Base-by-base conservation (phyloP, 2,888 invertebrate genomes). In the Lasioglossum leucozonium region DNA sequence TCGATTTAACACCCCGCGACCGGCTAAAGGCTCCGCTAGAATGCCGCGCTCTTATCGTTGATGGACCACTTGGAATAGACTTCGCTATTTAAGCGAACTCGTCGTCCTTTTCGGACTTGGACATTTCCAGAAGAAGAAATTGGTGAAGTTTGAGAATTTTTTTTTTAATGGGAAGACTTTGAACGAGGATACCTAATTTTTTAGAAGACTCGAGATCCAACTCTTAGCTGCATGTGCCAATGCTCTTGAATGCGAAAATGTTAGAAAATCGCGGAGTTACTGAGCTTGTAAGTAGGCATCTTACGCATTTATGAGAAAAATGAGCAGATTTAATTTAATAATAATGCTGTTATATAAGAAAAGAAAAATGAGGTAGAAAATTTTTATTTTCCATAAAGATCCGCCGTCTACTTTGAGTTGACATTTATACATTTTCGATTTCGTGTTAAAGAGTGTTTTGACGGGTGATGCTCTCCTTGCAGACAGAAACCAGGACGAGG, bases 401-500 rank as follows among this genome's bases (percentile, higher is more conserved):
- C n/a, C n/a, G n/a, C n/a, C n/a, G n/a, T n/a, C n/a, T n/a, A n/a
- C n/a, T n/a, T n/a, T n/a, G 11, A 26, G 8, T 6, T 11, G 6
- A 2, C 6, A 47, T 47, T 47, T 18, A 0, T 8, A 2, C 22
- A 0, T 47, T 51, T 2, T 8, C 16, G 8, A 51, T 51, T 51
- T 55, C 4, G 55, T 1, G 10, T 55, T 4, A 1, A 10, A 22
- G 47, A 47, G 47, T 47, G 4, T 18, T 47, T 18, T 6, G 51
- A 30, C 30, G 13, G 13, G 5, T 22, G 10, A 10, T 8, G 6
- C 18, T 67, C 8, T 22, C 10, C 75, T 95, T 96, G 40, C 95
- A 98, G 98, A 96, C 96, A 81, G 96, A 97, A 91, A 96, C 96
- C 91, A 96, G 96, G 88, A 96, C 96, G 11, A 96, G 96, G 75